Percentiles rank a stretch among this genome's conserved stretches.
Conservation (phyloP, 2,113 vertebrate genomes). For the Mus pahari region DNA sequence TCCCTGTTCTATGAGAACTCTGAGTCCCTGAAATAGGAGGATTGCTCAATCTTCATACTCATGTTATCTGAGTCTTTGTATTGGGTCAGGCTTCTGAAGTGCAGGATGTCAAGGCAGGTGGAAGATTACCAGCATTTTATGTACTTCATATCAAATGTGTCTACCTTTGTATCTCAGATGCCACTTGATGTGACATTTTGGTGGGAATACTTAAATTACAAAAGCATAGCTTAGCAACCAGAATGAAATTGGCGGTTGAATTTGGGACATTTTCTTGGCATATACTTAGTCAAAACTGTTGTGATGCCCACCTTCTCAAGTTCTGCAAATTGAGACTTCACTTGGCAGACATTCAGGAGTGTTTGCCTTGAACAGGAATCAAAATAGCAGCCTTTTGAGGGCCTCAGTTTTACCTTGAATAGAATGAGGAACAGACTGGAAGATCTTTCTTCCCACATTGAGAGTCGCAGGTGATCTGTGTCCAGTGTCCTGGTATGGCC, state of each 20-base stretch:
- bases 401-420: slow-evolving; percentile 67
- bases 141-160: neutral
- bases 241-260: neutral
- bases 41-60: neutral
- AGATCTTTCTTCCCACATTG: neutral
- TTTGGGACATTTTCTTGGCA: slow-evolving; percentile 34
- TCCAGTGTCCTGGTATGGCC: neutral
- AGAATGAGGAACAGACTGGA: slow-evolving; percentile 70
- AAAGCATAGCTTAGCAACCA: slow-evolving; percentile 63
- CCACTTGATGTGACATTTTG: slow-evolving; percentile 57
- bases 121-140: neutral
- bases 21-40: neutral
- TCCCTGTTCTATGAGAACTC: neutral
- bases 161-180: slow-evolving; percentile 63
- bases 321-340: slow-evolving; percentile 70
- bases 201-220: slow-evolving; percentile 72
- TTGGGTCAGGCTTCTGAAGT: neutral
- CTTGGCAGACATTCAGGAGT: slow-evolving; percentile 72
- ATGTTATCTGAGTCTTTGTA: neutral
- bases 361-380: slow-evolving; percentile 76
- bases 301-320: slow-evolving; percentile 61
- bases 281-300: slow-evolving; percentile 40
- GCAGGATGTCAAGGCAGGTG: neutral
- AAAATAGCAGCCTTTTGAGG: slow-evolving; percentile 42
- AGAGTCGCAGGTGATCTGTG: neutral